These are phyloP conservation scores for Drosophila diplacantha DNA, from an alignment of 2,888 invertebrate species.

Conservation along the genomic window DNA sequence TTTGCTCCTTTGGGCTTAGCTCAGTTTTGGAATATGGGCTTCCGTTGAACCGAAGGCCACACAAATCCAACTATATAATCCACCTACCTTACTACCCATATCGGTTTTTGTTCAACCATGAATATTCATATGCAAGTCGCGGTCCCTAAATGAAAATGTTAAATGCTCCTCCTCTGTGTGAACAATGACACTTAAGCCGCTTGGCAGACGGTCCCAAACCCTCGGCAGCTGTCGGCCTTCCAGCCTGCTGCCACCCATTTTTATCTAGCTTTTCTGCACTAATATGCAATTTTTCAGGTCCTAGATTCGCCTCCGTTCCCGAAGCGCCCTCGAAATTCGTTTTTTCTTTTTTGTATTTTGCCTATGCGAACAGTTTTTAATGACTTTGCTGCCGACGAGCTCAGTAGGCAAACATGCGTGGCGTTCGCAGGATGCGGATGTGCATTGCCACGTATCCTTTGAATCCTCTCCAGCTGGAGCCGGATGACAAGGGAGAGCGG, in stretches of 20 bases:
- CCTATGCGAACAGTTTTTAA: conserved; percentile 72
- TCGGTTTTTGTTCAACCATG: conserved; percentile 43
- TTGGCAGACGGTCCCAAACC: conserved; percentile 57
- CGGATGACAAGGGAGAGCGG: neutral
- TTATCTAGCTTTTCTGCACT: conserved; percentile 62
- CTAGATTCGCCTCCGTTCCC: conserved; percentile 14
- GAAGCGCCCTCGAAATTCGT: conserved; percentile 11
- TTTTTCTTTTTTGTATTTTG: conserved; percentile 47
- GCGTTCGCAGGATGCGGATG: conserved; percentile 42
- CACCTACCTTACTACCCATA: conserved; percentile 17
- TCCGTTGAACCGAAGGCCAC: conserved; percentile 16
- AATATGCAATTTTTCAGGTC: conserved; percentile 65
- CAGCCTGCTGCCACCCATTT: conserved; percentile 1
- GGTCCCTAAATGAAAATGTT: conserved; percentile 62
- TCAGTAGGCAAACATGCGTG: conserved; percentile 65
- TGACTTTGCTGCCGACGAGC: conserved; percentile 68
- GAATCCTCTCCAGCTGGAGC: conserved; percentile 28
- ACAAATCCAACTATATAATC: conserved; percentile 28
- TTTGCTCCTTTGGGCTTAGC: neutral
- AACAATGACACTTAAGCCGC: conserved; percentile 70
- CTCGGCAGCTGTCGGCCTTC: conserved; percentile 1
- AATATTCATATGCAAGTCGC: conserved; percentile 54
- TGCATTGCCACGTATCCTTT: conserved; percentile 44
- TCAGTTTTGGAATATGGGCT: conserved; percentile 9
- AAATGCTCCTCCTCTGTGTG: conserved; percentile 52